Base-by-base conservation (phyloP, 1,140 invertebrate genomes). In the Drosophila nigromelanica region DNA sequence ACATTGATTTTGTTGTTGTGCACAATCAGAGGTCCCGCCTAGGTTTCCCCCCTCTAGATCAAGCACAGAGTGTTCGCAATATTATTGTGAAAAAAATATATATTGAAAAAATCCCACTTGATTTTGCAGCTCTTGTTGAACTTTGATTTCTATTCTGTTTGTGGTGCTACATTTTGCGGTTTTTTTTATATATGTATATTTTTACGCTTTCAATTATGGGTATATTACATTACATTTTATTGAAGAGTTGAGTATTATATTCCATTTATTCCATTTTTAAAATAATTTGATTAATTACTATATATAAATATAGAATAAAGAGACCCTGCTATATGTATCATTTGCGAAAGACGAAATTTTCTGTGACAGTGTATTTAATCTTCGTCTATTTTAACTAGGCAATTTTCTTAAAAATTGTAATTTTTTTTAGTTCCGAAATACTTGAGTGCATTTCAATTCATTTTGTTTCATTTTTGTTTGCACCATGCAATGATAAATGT, bases 1-100 rank as follows among this genome's bases (percentile, higher is more conserved):
- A 83, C 76, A 82, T 67, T 83, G 81, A 82, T 79, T 83, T 83
- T 64, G 71, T 48, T 82, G 66, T 64, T 62, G 50, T 66, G 62
- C 56, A 75, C 70, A 82, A 71, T 78, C 64, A 83, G 39, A 61
- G 48, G 47, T 60, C 43, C 33, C 72, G 40, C 43, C 76, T 24
- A 7, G 18, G 42, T 24, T 51, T 14, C 42, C 11, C 2, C 33
- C 30, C 5, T 24, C 3, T 24, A 24, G 21, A 24, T 2, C 50
- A 55, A 35, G 33, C 50, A 40, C 66, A 61, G 11, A 52, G 50
- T 30, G 14, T 64, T 81, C 52, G 59, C 78, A 77, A 77, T 73
- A 77, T 73, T 80, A 76, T 78, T 66, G 74, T 55, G 75, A 70
- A 82, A 47, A n/a, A 58, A 43, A 40, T 39, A 42, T 14, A 42